Evolutionary conservation across 2,113 vertebrate genomes (phyloP).

Genomic region (Leucosticte australis): DNA sequence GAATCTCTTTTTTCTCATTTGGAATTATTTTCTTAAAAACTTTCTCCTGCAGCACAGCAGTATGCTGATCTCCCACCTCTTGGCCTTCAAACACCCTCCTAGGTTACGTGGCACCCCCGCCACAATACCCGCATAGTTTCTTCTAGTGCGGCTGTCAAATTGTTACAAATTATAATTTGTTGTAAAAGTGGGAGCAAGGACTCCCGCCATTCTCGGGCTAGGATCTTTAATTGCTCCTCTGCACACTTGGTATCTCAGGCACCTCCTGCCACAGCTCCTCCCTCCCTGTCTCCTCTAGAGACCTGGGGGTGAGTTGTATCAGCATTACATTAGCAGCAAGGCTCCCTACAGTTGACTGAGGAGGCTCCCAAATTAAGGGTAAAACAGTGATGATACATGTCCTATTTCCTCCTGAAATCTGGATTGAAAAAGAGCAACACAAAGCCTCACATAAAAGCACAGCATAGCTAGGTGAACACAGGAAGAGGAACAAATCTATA

Average conservation of each 20-base stretch:
- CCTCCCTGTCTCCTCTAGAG: background rate
- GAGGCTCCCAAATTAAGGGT: background rate
- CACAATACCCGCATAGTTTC: background rate
- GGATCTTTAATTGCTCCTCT: background rate
- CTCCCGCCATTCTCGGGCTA: background rate
- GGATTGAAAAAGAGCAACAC: background rate
- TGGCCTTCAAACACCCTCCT: background rate
- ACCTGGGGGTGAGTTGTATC: background rate
- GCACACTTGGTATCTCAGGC: rapidly evolving
- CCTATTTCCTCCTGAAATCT: background rate
- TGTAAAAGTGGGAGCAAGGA: background rate
- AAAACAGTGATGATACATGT: background rate
- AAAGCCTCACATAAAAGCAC: background rate
- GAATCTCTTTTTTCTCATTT: background rate
- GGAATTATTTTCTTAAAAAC: background rate
- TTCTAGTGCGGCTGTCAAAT: background rate
- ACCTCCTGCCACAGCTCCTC: background rate
- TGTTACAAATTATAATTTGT: background rate
- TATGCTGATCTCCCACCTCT: background rate
- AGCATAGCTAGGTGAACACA: background rate
- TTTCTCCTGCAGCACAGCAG: background rate
- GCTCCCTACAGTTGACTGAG: background rate
- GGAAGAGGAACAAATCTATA: background rate
- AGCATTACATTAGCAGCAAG: rapidly evolving
- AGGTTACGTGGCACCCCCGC: rapidly evolving